phyloP scores from a whole-genome alignment of 1,140 invertebrate genomes.

The Caenorhabditis briggsae region DNA sequence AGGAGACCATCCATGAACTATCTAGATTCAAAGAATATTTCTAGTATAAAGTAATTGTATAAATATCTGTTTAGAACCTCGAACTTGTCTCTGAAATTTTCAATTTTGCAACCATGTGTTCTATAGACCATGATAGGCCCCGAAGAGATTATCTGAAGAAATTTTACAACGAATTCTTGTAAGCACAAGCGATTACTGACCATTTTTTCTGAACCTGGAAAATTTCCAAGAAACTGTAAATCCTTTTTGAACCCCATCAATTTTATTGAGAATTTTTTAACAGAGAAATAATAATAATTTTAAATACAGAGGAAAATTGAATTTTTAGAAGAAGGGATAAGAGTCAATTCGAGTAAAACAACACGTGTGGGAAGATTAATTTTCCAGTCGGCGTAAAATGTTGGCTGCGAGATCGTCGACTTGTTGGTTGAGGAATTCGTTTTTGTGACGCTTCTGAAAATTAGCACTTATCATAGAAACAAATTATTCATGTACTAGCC shows the following conservation, averaged over 20 bases:
- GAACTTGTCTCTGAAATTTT: conserved; percentile 29
- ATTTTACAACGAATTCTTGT: too few species aligned
- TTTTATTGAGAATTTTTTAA: not conserved
- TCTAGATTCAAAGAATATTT: not conserved
- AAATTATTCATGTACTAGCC: not conserved
- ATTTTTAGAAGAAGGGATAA: not conserved
- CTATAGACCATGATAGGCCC: conserved; percentile 22
- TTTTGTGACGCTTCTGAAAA: conserved; percentile 4
- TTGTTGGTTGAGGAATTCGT: not conserved
- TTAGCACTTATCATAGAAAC: too few species aligned
- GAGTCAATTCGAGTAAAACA: too few species aligned
- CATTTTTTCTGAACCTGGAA: conserved; percentile 37
- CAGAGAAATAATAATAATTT: not conserved
- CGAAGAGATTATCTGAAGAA: conserved; percentile 21
- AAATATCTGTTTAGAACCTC: not conserved
- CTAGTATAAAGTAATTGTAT: not conserved
- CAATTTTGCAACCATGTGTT: conserved; percentile 8
- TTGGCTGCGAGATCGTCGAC: not conserved
- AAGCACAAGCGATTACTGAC: not conserved
- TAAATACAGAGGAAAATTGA: not conserved
- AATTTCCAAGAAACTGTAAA: conserved; percentile 4
- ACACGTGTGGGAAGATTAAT: not conserved
- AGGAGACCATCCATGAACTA: conserved; percentile 23
- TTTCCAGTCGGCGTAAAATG: not conserved
- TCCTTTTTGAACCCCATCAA: conserved; percentile 31